phyloP scores from a whole-genome alignment of 2,797 vertebrate genomes.

The Phrynocephalus forsythii region DNA sequence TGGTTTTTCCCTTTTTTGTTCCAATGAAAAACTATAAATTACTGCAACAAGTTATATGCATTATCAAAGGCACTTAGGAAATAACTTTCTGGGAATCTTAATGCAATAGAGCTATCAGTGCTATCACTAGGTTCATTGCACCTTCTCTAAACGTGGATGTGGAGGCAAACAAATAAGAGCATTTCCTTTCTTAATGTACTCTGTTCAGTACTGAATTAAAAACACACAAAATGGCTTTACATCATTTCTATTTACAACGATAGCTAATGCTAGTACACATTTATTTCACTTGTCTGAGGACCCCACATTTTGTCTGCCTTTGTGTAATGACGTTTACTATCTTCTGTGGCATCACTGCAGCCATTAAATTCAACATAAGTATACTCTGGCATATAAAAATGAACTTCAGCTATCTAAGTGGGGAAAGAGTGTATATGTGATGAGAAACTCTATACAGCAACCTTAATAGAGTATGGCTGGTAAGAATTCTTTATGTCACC shows the following conservation, averaged over 20 bases:
- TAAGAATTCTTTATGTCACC: neutral
- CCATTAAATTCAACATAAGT: slow-evolving; percentile 30
- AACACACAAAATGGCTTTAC: slow-evolving; percentile 24
- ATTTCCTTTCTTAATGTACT: slow-evolving; percentile 49
- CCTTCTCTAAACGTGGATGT: slow-evolving; percentile 40
- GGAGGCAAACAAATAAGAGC: slow-evolving; percentile 43
- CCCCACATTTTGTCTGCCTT: slow-evolving; percentile 16
- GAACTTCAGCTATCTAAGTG: neutral
- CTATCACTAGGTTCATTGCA: slow-evolving; percentile 41
- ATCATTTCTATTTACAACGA: slow-evolving; percentile 36
- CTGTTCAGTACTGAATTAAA: slow-evolving; percentile 41
- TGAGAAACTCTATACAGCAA: neutral
- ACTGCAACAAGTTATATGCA: slow-evolving; percentile 28
- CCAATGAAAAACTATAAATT: slow-evolving; percentile 37
- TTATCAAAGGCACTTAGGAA: slow-evolving; percentile 35
- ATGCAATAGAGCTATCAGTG: slow-evolving; percentile 30
- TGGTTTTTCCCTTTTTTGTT: neutral
- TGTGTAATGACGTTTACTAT: slow-evolving; percentile 25
- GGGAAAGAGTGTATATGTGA: neutral
- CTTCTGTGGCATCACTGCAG: slow-evolving; percentile 19
- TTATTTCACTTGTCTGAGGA: slow-evolving; percentile 31
- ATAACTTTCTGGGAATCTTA: slow-evolving; percentile 44
- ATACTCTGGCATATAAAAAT: slow-evolving; percentile 20
- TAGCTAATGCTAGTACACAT: slow-evolving; percentile 34
- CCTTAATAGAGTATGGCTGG: neutral